phyloP scores from a whole-genome alignment of 2,113 vertebrate genomes.

The Circaetus cinerascens region DNA sequence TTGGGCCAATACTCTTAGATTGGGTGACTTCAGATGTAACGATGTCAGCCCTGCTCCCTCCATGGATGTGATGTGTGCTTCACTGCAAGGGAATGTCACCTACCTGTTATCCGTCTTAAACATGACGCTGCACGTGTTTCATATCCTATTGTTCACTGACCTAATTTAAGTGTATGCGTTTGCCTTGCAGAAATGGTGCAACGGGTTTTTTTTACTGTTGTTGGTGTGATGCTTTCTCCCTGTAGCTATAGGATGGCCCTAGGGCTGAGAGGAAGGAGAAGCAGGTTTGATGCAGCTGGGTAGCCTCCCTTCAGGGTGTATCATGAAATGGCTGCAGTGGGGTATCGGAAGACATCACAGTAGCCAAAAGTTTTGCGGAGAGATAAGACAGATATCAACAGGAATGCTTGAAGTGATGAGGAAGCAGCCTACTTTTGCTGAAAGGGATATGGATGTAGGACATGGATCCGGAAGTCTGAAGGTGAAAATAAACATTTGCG shows the following conservation, averaged over 20 bases:
- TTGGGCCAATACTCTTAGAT: background rate
- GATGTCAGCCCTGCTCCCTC: background rate
- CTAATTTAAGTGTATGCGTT: background rate
- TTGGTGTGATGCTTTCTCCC: background rate
- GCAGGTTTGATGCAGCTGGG: background rate
- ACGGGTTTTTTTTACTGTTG: background rate
- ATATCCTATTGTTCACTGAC: background rate
- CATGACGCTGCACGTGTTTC: rapidly evolving
- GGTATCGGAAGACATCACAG: background rate
- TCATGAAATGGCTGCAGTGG: background rate
- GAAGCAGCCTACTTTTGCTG: background rate
- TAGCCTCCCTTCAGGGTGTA: background rate
- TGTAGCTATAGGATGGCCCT: background rate
- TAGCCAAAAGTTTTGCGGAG: background rate
- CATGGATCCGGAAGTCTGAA: background rate
- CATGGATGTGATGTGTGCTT: background rate
- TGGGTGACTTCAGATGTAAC: background rate
- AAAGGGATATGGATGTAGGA: background rate
- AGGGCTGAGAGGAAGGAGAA: background rate
- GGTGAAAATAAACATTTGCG: background rate
- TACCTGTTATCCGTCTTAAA: background rate
- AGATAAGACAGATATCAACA: background rate
- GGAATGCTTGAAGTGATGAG: background rate
- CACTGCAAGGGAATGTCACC: background rate
- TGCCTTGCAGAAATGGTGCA: background rate